Evolutionary conservation across 2,888 invertebrate species (phyloP).

Genomic region (Schizaphis graminum): DNA sequence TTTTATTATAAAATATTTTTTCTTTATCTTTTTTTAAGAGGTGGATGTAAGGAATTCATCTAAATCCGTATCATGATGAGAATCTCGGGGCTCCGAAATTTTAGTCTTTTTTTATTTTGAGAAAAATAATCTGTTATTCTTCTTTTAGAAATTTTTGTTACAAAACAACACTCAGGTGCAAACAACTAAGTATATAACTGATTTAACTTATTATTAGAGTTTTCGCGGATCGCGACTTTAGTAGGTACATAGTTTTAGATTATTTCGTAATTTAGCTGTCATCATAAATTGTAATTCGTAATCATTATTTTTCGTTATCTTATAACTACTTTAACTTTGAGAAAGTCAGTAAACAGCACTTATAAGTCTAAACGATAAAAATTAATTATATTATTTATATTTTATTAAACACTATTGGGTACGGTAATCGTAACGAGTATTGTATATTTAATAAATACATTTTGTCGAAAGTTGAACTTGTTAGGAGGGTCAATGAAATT

Average conservation of each 20-base stretch:
- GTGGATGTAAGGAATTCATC: background rate
- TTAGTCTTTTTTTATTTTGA: background rate
- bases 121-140: background rate
- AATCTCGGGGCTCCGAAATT: conserved; percentile 1
- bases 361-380: too few species aligned
- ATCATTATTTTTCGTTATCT: too few species aligned
- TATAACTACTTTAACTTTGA: too few species aligned
- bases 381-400: too few species aligned
- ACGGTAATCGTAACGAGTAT: too few species aligned
- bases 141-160: conserved; percentile 11
- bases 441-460: too few species aligned
- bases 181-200: background rate
- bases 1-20: conserved; percentile 21
- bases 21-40: conserved; percentile 3
- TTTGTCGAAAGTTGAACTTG: too few species aligned
- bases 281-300: too few species aligned
- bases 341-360: too few species aligned
- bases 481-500: too few species aligned
- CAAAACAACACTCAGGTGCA: background rate
- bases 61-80: background rate
- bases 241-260: background rate
- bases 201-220: background rate
- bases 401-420: too few species aligned
- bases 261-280: background rate
- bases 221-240: background rate